Base-by-base conservation (phyloP, 2,888 invertebrate genomes). In the Esperia sulphurella region DNA sequence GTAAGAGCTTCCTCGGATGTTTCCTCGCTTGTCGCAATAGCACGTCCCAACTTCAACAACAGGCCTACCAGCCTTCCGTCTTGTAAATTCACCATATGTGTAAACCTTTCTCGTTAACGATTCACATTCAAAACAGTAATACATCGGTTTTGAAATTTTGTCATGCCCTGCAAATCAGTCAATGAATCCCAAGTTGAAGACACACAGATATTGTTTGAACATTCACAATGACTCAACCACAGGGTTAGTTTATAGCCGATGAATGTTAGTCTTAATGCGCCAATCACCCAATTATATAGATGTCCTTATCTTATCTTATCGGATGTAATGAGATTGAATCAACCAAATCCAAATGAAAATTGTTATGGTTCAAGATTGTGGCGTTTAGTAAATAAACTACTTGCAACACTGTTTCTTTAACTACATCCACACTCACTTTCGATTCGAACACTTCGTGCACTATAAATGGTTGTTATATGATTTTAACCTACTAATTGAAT, bases 121-220 rank as follows among this genome's bases (percentile, higher is more conserved):
- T 75, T 80, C 74, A 71, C 81, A 79, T 80, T 81, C 73, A 73
- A 81, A 72, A 78, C 70, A 68, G 72, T 63, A 68, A 79, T 61
- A 77, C 77, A 83, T 82, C 78, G 73, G 75, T 74, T 79, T 78
- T 72, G 69, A 72, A 72, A 74, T 70, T 75, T 84, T 81, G 75
- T 69, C 81, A 86, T 86, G 79, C 83, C 90, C 90, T 90, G 90
- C 69, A 89, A 89, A 88, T 86, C 79, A 87, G 80, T 85, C 82
- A 90, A 90, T 78, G 85, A 82, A 80, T 80, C 86, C 86, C 78
- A 82, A 75, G 60, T 84, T 89, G 87, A 86, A 88, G 89, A 89
- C 87, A 87, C 89, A 89, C 89, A 89, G 89, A 89, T 79, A 85
- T 72, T 61, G 58, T 71, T 75, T 64, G 61, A 74, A 79, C 77